Percentiles rank a stretch among this genome's conserved stretches.
phyloP scores from a whole-genome alignment of 2,113 vertebrate genomes.

The Opisthocomus hoazin region DNA sequence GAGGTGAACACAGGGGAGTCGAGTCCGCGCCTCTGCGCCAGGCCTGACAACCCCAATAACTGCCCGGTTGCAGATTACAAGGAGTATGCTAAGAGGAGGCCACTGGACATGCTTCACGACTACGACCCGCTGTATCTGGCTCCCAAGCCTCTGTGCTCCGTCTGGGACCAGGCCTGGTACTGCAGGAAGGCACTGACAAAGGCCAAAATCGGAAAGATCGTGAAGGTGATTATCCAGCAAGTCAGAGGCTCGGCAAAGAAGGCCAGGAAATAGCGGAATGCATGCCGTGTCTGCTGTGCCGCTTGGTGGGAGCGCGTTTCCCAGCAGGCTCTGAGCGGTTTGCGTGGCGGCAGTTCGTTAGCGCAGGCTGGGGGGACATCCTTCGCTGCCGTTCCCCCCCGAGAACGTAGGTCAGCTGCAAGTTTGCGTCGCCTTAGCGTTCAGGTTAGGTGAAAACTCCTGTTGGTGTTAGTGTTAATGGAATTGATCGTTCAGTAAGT shows the following conservation, averaged over 20 bases:
- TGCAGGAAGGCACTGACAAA: neutral
- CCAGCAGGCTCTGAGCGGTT: neutral
- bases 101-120: neutral
- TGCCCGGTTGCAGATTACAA: constrained; percentile 9
- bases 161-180: constrained; percentile 42
- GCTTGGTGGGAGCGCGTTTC: neutral
- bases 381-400: neutral
- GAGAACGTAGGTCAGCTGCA: neutral
- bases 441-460: neutral
- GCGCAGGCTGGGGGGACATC: neutral
- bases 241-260: neutral
- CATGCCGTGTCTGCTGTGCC: neutral
- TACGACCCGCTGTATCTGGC: neutral
- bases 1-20: accelerated
- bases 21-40: neutral
- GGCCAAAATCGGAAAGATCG: neutral
- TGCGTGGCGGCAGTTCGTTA: neutral
- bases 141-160: neutral
- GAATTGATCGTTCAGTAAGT: neutral
- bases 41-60: neutral
- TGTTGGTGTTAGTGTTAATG: neutral
- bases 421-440: neutral
- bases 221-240: neutral
- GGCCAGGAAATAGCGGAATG: neutral
- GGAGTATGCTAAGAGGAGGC: constrained; percentile 4